Conservation (phyloP, 2,113 vertebrate species). For the Bubalus kerabau region DNA sequence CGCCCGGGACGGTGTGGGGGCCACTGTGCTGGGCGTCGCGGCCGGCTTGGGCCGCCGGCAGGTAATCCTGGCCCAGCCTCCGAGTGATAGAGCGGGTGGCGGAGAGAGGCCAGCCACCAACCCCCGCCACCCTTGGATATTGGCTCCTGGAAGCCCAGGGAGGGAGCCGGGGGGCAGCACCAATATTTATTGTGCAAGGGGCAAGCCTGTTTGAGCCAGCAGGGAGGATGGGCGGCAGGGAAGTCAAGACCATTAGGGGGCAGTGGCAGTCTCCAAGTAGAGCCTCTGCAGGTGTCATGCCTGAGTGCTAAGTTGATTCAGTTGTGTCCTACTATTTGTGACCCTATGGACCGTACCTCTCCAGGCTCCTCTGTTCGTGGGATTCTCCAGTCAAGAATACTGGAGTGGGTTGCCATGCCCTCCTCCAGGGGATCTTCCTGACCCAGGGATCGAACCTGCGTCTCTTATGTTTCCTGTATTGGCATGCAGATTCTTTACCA, state of each 20-base stretch:
- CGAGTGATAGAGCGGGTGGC: no score
- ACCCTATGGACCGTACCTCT: background rate
- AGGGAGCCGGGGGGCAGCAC: background rate
- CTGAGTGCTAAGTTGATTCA: background rate
- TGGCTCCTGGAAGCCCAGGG: background rate
- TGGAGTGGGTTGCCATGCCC: background rate
- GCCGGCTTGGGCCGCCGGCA: constrained; percentile 57
- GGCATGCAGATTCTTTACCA: background rate
- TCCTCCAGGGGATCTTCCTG: background rate
- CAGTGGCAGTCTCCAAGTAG: background rate
- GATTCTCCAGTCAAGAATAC: background rate
- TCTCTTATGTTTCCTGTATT: background rate
- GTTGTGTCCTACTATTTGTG: background rate
- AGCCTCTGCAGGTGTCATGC: background rate
- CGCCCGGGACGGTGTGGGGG: constrained; percentile 14
- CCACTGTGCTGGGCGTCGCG: constrained; percentile 51
- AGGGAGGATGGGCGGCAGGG: fast-evolving
- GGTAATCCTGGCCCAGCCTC: constrained; percentile 15
- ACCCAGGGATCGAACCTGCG: background rate
- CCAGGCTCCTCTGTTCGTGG: background rate
- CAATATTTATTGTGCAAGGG: background rate
- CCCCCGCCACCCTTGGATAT: background rate
- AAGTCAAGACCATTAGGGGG: background rate
- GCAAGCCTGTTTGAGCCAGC: background rate
- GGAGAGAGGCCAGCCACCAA: fast-evolving